Percentiles rank a stretch among this genome's conserved stretches.
These are phyloP conservation scores for Sylvietta virens DNA, from an alignment of 2,113 vertebrate species.

Conservation along the genomic window DNA sequence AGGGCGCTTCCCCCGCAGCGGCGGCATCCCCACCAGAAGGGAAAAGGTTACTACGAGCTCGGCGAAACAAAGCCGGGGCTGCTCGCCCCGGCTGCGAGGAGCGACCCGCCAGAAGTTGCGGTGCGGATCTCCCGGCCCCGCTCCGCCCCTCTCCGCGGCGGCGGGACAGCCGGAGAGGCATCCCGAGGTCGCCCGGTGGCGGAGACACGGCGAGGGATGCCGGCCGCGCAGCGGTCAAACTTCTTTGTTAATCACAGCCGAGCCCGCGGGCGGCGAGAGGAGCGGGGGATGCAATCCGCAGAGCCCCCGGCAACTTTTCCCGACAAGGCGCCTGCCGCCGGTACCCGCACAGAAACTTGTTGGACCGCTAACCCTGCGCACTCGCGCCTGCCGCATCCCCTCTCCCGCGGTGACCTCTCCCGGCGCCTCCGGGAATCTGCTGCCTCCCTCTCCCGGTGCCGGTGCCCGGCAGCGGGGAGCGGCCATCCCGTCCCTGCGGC, in stretches of 20 bases:
- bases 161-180: background rate
- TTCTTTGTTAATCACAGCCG: slow-evolving; percentile 33
- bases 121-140: background rate
- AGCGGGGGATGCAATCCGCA: background rate
- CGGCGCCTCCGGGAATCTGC: background rate
- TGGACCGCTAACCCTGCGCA: background rate
- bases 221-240: background rate
- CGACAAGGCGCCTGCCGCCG: background rate
- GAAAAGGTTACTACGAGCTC: background rate
- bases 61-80: background rate
- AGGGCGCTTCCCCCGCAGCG: background rate
- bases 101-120: background rate
- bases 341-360: slow-evolving; percentile 64
- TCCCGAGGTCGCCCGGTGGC: background rate
- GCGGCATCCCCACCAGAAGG: background rate
- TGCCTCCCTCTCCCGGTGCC: background rate
- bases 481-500: background rate
- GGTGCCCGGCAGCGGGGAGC: background rate
- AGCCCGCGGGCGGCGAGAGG: background rate
- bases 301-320: slow-evolving; percentile 21
- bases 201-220: background rate
- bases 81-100: background rate
- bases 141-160: background rate
- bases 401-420: background rate
- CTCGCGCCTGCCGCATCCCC: background rate